A percentile compares a stretch with the other conserved stretches of the same genome.
phyloP scores from a whole-genome alignment of 1,140 invertebrate species.

The Psix sp. region DNA sequence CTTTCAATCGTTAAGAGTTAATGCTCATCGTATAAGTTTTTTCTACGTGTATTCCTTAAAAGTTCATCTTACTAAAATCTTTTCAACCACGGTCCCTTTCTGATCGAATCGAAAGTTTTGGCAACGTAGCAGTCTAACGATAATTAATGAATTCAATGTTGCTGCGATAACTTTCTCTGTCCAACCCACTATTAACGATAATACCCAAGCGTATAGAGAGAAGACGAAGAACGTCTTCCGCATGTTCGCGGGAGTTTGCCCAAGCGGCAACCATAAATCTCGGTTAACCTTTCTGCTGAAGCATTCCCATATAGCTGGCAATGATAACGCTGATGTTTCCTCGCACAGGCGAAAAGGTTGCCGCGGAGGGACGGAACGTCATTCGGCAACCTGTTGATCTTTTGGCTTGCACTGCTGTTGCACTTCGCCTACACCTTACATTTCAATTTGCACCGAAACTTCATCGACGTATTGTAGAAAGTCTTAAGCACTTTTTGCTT shows the following conservation, averaged over 20 bases:
- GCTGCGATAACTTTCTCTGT: constrained; percentile 48
- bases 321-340: constrained; percentile 32
- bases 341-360: constrained; percentile 39
- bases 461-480: constrained; percentile 32
- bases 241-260: constrained; percentile 40
- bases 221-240: constrained; percentile 33
- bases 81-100: neutral
- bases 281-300: constrained; percentile 39
- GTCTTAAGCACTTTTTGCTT: constrained; percentile 27
- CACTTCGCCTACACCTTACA: constrained; percentile 23
- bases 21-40: no score
- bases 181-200: constrained; percentile 50
- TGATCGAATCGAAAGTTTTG: constrained; percentile 48
- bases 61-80: no score
- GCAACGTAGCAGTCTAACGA: constrained; percentile 46
- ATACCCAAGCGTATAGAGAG: constrained; percentile 14
- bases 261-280: constrained; percentile 47
- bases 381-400: constrained; percentile 44
- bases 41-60: no score
- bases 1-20: no score
- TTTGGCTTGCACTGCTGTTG: constrained; percentile 3
- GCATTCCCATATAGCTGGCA: constrained; percentile 25
- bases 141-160: constrained; percentile 54
- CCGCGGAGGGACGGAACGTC: constrained; percentile 29
- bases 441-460: constrained; percentile 37